Evolutionary conservation across 1,140 invertebrate species (phyloP).

Genomic region (Pseudobourletiella spinata): DNA sequence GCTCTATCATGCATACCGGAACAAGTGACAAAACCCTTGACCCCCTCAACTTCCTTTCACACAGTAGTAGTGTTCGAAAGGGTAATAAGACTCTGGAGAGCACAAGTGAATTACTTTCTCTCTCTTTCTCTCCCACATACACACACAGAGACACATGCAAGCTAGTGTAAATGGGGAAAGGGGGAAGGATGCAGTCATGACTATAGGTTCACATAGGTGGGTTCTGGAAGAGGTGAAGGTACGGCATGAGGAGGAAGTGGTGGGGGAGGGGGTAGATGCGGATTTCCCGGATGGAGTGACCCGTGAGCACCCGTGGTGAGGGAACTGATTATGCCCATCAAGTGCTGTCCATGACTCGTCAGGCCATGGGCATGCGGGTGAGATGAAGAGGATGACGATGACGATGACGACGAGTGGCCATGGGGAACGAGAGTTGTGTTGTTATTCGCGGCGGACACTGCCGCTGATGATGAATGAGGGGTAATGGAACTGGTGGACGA

Average conservation of each 20-base stretch:
- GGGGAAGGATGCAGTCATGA: constrained; percentile 35
- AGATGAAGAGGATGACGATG: too few relatives aligned
- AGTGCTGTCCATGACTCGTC: constrained; percentile 11
- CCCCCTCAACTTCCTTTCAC: too few relatives aligned
- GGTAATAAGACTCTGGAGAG: too few relatives aligned
- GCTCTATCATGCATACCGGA: too few relatives aligned
- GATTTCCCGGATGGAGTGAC: constrained; percentile 8
- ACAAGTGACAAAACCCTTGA: too few relatives aligned
- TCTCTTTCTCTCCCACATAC: too few relatives aligned
- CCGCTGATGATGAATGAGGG: not conserved
- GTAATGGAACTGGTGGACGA: constrained; percentile 6
- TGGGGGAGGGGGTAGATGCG: constrained; percentile 7
- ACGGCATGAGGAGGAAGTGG: constrained; percentile 42
- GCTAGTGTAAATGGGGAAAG: not conserved
- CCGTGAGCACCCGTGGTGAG: constrained; percentile 15
- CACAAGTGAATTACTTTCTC: too few relatives aligned
- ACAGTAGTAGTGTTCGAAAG: too few relatives aligned
- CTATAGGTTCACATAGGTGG: constrained; percentile 88
- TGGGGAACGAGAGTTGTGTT: not conserved
- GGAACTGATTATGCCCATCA: constrained; percentile 30
- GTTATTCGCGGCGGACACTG: not conserved
- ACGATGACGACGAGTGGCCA: not conserved
- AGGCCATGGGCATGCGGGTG: constrained; percentile 2
- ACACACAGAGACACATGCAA: too few relatives aligned
- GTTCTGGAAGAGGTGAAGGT: constrained; percentile 70